phyloP scores from a whole-genome alignment of 2,797 vertebrate genomes.

The Xenentodon cancila region DNA sequence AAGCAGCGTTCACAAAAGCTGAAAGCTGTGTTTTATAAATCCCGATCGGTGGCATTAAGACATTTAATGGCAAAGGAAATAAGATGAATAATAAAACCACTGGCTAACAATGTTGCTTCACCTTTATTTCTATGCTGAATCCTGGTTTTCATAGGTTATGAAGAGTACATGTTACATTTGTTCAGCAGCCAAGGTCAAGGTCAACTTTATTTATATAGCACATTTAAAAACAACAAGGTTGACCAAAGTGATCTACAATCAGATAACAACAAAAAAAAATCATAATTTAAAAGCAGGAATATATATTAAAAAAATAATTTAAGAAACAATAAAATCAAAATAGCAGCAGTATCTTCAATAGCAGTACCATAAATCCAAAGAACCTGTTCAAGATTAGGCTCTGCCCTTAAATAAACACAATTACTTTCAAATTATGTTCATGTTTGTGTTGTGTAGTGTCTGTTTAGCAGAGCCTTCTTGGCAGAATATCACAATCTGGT shows the following conservation, averaged over 20 bases:
- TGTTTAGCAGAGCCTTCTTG: not conserved
- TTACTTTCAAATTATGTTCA: not conserved
- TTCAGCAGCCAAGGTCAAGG: not conserved
- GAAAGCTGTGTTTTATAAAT: constrained; percentile 1
- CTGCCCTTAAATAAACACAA: too few relatives aligned
- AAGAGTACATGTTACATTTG: too few relatives aligned
- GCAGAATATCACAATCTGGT: not conserved
- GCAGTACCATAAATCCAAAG: not conserved
- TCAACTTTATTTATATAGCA: too few relatives aligned
- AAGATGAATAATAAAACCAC: not conserved
- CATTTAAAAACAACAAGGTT: too few relatives aligned
- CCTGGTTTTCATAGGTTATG: not conserved
- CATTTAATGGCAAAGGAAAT: not conserved
- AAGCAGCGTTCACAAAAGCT: not conserved
- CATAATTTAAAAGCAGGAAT: too few relatives aligned
- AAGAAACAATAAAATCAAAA: too few relatives aligned
- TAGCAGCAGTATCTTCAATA: too few relatives aligned
- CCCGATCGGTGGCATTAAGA: not conserved
- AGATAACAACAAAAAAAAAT: too few relatives aligned
- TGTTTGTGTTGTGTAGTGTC: not conserved
- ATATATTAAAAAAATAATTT: too few relatives aligned
- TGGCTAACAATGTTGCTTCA: too few relatives aligned
- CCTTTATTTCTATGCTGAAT: not conserved
- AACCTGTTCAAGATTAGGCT: not conserved
- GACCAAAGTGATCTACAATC: too few relatives aligned